phyloP scores from a whole-genome alignment of 2,113 vertebrate genomes.

The Trichechus manatus region DNA sequence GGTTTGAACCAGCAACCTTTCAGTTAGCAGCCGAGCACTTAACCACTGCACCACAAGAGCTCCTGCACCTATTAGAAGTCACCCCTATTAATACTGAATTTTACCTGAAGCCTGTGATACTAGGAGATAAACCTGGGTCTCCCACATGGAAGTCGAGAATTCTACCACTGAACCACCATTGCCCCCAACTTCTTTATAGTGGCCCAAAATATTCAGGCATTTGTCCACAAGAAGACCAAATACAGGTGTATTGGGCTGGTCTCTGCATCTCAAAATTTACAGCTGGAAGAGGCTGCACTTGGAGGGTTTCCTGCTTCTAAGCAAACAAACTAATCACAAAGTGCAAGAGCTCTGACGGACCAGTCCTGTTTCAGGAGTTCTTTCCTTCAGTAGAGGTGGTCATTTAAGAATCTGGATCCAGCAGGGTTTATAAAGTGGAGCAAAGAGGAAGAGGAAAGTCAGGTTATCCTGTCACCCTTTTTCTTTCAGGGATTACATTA shows the following conservation, averaged over 20 bases:
- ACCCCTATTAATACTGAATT: no score
- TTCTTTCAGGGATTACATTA: not conserved
- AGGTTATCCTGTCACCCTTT: not conserved
- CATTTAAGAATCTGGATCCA: not conserved
- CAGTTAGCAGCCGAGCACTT: no score
- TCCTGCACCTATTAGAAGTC: no score
- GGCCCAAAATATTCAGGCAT: accelerated
- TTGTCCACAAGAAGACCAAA: not conserved
- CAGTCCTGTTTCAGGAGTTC: no score
- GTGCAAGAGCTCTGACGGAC: no score
- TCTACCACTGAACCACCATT: no score
- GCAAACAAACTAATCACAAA: not conserved
- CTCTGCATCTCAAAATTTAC: not conserved
- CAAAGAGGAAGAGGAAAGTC: not conserved
- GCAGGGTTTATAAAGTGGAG: not conserved
- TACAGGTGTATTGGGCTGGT: not conserved
- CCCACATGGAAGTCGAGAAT: no score
- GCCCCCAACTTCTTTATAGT: not conserved
- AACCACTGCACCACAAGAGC: no score
- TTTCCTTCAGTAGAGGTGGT: not conserved
- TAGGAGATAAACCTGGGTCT: no score
- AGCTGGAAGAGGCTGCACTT: no score
- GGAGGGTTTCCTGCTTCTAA: not conserved
- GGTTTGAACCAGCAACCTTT: no score
- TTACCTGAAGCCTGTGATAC: no score